These are phyloP conservation scores for Dyspetes luteomarginatus DNA, from an alignment of 2,888 invertebrate species.

Conservation along the genomic window DNA sequence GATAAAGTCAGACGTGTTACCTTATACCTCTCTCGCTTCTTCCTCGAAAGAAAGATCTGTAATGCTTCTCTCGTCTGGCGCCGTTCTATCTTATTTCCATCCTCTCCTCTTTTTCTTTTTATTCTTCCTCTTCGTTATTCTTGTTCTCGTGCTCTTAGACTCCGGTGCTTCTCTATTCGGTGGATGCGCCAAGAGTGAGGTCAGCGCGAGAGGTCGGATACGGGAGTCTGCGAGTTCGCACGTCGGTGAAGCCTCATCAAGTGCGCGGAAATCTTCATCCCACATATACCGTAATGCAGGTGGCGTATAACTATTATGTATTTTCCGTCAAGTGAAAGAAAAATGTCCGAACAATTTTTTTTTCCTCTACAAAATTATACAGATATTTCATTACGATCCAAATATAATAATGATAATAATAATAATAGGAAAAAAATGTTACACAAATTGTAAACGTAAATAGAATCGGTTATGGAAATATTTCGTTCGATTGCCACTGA, in stretches of 20 bases:
- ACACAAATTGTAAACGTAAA: neutral
- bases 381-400: too few species aligned
- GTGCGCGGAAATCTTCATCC: constrained; percentile 55
- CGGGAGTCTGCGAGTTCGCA: constrained; percentile 64
- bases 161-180: constrained; percentile 46
- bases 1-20: constrained; percentile 62
- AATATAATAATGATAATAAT: too few species aligned
- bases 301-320: neutral
- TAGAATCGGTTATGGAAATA: constrained; percentile 28
- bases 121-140: constrained; percentile 27
- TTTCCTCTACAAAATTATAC: neutral
- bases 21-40: constrained; percentile 54
- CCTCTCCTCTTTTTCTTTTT: constrained; percentile 12
- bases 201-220: constrained; percentile 59
- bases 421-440: neutral
- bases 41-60: constrained; percentile 49
- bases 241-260: constrained; percentile 59
- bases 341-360: neutral
- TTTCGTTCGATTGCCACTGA: constrained; percentile 26
- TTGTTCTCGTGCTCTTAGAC: constrained; percentile 7
- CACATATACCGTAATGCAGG: constrained; percentile 36
- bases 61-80: constrained; percentile 62
- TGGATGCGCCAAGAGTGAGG: constrained; percentile 39
- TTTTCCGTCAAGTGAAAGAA: neutral
- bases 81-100: constrained; percentile 64